Evolutionary conservation across 2,797 vertebrate genomes (phyloP), one percentile per base, ranked within the genome.

Genomic region (Danio choprae): DNA sequence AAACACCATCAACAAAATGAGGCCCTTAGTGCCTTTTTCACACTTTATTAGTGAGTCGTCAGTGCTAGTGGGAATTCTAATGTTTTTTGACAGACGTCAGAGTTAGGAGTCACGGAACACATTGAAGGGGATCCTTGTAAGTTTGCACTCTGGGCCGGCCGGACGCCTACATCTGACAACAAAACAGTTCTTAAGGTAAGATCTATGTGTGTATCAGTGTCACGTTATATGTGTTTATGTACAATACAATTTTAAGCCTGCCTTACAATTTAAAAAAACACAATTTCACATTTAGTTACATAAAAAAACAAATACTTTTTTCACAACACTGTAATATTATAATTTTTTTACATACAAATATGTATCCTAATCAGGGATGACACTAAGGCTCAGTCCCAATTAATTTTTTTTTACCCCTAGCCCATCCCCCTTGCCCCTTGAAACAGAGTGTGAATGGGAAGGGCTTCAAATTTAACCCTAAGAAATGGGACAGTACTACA

Each of bases 81-180:
- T 77, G 41, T 81, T 18, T 80, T 62, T 85, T 80, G 69, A 78
- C 92, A 99, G 98, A 98, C 97, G 74, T 98, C 97, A 73, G 98
- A 99, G 91, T 89, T 99, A 76, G 98, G 98, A 38, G 96, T 99
- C 51, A 98, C 98, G 0, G 98, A 99, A 84, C 98, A 99, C 4
- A 98, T 99, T 5, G 98, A 99, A 90, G 98, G 98, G 1, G 98
- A 99, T 84, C 94, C 97, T 78, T 99, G 98, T 88, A 99, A 99
- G 88, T 98, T 98, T 69, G 98, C 98, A 40, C 91, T 99, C 91
- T 99, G 98, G 98, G 97, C 96, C 15, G 98, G 98, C 86, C 94
- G 98, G 68, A 98, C 98, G 44, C 98, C 97, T 2, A 98, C 97
- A 6, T 98, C 97, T 2, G 98, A 99, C 92, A 99, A 98, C 89